phyloP scores from a whole-genome alignment of 2,797 vertebrate genomes.

The Triplophysa bombifrons region DNA sequence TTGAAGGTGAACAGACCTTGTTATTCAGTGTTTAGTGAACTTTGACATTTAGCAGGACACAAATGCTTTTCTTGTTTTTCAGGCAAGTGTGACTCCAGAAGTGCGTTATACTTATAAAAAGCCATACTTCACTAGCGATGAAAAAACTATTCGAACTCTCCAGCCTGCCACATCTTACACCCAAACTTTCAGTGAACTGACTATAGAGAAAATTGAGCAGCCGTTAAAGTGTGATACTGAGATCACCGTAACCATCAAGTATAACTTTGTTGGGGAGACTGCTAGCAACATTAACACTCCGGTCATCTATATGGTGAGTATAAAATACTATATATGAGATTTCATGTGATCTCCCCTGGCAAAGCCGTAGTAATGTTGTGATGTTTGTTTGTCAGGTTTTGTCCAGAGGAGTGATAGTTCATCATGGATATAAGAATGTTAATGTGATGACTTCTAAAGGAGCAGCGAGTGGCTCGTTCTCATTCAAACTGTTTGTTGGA shows the following conservation, averaged over 20 bases:
- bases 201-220: conserved; percentile 50
- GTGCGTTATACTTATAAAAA: fast-evolving
- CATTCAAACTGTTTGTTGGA: conserved; percentile 62
- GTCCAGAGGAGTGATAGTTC: conserved; percentile 42
- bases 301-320: conserved; percentile 70
- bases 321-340: neutral
- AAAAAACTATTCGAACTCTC: neutral
- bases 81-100: conserved; percentile 45
- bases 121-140: neutral
- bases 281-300: conserved; percentile 39
- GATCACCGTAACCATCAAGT: conserved; percentile 59
- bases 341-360: neutral
- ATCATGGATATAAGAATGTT: conserved; percentile 40
- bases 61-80: conserved; percentile 9
- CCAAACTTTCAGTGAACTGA: conserved; percentile 64
- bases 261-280: conserved; percentile 65
- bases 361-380: neutral
- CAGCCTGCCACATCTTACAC: conserved; percentile 42
- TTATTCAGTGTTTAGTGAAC: neutral
- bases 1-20: too few relatives aligned
- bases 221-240: conserved; percentile 61
- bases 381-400: conserved; percentile 36
- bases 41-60: neutral
- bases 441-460: conserved; percentile 44
- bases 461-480: conserved; percentile 62